phyloP scores from a whole-genome alignment of 2,113 vertebrate genomes.

The Leptobrachium ailaonicum region DNA sequence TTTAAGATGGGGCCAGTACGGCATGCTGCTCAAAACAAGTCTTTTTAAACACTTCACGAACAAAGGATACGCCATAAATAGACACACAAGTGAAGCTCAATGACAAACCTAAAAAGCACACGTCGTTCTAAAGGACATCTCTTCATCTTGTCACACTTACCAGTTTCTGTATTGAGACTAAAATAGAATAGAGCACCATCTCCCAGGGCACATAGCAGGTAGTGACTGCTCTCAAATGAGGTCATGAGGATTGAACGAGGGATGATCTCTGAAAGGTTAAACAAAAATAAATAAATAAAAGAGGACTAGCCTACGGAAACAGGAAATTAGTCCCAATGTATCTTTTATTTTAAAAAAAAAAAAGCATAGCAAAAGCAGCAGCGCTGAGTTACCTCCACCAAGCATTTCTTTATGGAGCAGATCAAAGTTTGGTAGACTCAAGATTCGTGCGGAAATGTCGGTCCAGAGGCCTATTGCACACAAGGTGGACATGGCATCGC shows the following conservation, averaged over 20 bases:
- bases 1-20: too few species aligned
- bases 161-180: conserved; percentile 88
- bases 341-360: too few species aligned
- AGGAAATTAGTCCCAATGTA: too few species aligned
- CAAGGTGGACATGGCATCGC: conserved; percentile 79
- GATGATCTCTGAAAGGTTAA: conserved; percentile 82
- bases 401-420: conserved; percentile 97
- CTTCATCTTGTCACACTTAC: conserved; percentile 55
- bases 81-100: too few species aligned
- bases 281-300: not conserved
- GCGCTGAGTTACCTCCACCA: conserved; percentile 83
- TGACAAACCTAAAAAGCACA: too few species aligned
- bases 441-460: conserved; percentile 92
- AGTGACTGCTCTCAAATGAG: conserved; percentile 96
- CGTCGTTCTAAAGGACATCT: not conserved
- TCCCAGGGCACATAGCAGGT: conserved; percentile 94
- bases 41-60: not conserved
- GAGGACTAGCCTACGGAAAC: not conserved
- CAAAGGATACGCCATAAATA: too few species aligned
- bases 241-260: conserved; percentile 98
- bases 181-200: conserved; percentile 98
- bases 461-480: conserved; percentile 98
- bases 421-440: conserved; percentile 90
- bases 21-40: too few species aligned
- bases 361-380: too few species aligned